Base-by-base conservation (phyloP, 2,888 invertebrate species). In the Oscheius sp. region DNA sequence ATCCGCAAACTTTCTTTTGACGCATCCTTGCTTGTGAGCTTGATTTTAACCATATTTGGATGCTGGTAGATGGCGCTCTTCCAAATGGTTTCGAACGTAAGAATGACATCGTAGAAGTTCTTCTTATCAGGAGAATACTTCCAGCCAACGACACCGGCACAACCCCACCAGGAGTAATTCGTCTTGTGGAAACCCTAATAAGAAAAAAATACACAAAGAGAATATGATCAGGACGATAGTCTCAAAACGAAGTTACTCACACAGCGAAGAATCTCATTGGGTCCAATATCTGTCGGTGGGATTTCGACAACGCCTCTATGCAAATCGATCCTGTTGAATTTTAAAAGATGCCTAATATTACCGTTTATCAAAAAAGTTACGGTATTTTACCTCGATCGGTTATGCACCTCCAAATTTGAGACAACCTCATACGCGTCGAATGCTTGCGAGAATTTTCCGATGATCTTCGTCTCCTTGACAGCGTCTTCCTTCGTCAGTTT, bases 191-290 rank as follows among this genome's bases (percentile, higher is more conserved):
- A 49, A 13, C 49, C 49, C 49, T 49, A 13, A 49, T 7, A 13
- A 16, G 13, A 49, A 16, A 49, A 49, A 49, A 18, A 49, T 49
- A n/a, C 49, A 13, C 35, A 35, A 9, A 35, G 35, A 35, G 35
- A 35, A 35, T 3, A 35, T 6, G 35, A 6, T 35, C 9, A n/a
- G n/a, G n/a, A n/a, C n/a, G n/a, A n/a, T n/a, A n/a, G n/a, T n/a
- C n/a, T n/a, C n/a, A n/a, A n/a, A n/a, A n/a, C n/a, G n/a, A n/a
- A n/a, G 35, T 49, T 7, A 49, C 49, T 49, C 13, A 49, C 49
- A 49, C 49, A 49, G 3, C 49, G 49, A 49, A 49, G 49, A 49
- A 49, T 49, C 13, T 49, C 49, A 49, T 49, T 49, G 5, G 49
- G 49, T 49, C 49, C 49, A 49, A 49, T 21, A 49, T 49, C 21